Conservation (phyloP, 2,113 vertebrate genomes). For the Craseonycteris thonglongyai region DNA sequence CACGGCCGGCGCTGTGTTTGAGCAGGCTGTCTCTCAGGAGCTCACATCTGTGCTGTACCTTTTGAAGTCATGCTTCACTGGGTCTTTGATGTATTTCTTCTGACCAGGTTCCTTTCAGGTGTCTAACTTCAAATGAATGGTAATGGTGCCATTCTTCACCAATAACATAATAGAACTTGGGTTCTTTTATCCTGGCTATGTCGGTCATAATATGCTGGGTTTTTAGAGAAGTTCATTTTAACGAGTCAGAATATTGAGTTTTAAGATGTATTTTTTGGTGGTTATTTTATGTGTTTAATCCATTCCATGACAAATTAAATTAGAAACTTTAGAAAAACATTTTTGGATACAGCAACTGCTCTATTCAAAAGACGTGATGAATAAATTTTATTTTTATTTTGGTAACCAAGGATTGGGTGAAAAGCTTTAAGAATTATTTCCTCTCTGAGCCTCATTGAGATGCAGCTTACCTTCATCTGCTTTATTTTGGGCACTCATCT, state of each 20-base stretch:
- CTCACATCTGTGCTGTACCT: slow-evolving; percentile 3
- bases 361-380: neutral
- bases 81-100: slow-evolving; percentile 58
- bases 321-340: neutral
- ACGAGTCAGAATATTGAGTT: neutral
- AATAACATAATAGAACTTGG: neutral
- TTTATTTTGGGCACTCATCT: neutral
- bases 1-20: neutral
- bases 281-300: neutral
- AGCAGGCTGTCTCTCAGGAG: slow-evolving; percentile 1
- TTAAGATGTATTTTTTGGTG: neutral
- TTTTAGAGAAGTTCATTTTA: neutral
- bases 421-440: neutral
- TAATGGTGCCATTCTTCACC: slow-evolving; percentile 40
- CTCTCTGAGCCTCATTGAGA: neutral
- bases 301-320: neutral
- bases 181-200: slow-evolving; percentile 22
- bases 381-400: neutral
- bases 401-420: neutral
- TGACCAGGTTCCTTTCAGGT: slow-evolving; percentile 58
- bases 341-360: neutral
- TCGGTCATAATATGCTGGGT: neutral
- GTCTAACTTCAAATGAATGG: slow-evolving; percentile 51
- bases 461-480: neutral
- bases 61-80: slow-evolving; percentile 53